A percentile compares a stretch with the other conserved stretches of the same genome.
phyloP scores from a whole-genome alignment of 2,797 vertebrate species.

The Limnodromus scolopaceus region DNA sequence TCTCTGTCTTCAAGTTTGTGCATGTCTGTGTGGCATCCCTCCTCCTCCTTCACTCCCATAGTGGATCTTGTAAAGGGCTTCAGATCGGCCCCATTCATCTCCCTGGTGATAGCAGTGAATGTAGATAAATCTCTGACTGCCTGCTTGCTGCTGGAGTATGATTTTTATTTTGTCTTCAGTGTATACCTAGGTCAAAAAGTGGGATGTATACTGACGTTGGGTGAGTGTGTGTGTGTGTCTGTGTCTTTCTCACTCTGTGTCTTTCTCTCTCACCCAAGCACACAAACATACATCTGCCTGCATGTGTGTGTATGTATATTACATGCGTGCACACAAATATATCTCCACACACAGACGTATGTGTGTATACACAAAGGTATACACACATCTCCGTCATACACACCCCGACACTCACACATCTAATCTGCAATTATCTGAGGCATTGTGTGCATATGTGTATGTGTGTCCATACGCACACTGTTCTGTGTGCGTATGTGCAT shows the following conservation, averaged over 20 bases:
- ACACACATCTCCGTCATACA: background rate
- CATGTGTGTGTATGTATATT: background rate
- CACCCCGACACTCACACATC: constrained; percentile 34
- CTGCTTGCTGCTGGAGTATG: constrained; percentile 80
- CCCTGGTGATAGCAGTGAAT: constrained; percentile 88
- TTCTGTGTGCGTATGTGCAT: background rate
- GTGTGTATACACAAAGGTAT: background rate
- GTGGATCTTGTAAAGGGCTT: constrained; percentile 85
- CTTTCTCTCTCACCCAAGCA: background rate
- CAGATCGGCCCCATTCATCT: constrained; percentile 88
- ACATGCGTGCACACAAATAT: constrained; percentile 35
- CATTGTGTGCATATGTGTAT: constrained; percentile 17
- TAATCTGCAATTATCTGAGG: constrained; percentile 16
- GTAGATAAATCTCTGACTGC: constrained; percentile 87
- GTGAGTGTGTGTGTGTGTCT: background rate
- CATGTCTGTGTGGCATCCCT: constrained; percentile 88
- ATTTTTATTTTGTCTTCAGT: constrained; percentile 80
- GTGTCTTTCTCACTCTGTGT: background rate
- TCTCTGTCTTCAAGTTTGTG: constrained; percentile 87
- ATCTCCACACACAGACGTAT: background rate
- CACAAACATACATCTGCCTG: background rate
- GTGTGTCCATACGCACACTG: constrained; percentile 42
- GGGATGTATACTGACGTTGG: constrained; percentile 41
- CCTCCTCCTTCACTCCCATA: constrained; percentile 82
- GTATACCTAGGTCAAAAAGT: constrained; percentile 81